Base-by-base conservation (phyloP, 1,140 invertebrate species). In the Phocides pigmalion region DNA sequence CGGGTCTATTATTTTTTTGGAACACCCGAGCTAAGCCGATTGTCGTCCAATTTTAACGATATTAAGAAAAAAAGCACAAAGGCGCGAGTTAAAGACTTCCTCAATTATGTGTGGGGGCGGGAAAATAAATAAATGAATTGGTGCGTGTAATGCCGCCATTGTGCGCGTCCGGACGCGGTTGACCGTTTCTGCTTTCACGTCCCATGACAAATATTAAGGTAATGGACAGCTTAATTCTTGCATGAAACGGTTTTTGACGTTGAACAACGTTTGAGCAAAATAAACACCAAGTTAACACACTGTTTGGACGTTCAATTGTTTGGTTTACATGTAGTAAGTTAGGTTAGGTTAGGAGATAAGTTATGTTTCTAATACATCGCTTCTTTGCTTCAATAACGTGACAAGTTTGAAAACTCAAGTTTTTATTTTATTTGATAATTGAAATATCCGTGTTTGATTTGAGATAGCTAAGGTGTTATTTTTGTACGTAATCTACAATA, bases 71-170 rank as follows among this genome's bases (percentile, higher is more conserved):
- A 72, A 74, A 66, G 64, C 22, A 67, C 70, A 76, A 73, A 79
- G 77, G 66, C 64, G 65, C 51, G 67, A 64, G 51, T 71, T 79
- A 81, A 83, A 79, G 64, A 79, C 76, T 83, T 86, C 79, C 83
- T 83, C 79, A 82, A 86, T 86, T 82, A 82, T 70, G 70, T 75
- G 53, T 41, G 50, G 68, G 49, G 44, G 47, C 53, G 68, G 65
- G 68, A 69, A 74, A 72, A 77, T 77, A 76, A 78, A 78, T 76
- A 79, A 66, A 44, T 61, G 58, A 61, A 74, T 54, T 64, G 72
- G 68, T 66, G 74, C 71, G 67, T 64, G 68, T 61, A 61, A 61
- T 61, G 58, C 58, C 32, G 32, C 44, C 58, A 61, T 61, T 61
- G 58, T 61, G 44, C 46, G 19, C 17, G 22, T 37, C 58, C 58